Conservation (phyloP, 2,888 invertebrate species). For the Coremacera marginata region DNA sequence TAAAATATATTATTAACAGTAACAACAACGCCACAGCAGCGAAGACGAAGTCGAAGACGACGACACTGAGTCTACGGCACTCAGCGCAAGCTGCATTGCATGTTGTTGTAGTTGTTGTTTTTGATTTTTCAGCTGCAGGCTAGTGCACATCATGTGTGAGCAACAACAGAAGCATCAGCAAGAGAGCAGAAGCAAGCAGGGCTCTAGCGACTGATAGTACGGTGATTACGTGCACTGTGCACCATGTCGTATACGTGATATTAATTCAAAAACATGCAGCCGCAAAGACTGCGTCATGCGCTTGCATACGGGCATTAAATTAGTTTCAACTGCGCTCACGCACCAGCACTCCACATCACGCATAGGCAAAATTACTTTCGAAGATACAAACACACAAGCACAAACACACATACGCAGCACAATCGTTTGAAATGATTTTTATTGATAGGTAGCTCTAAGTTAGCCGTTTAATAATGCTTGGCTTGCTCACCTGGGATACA, state of each 20-base stretch:
- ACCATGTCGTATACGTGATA: constrained; percentile 34
- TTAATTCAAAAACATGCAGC: constrained; percentile 10
- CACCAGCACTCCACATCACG: neutral
- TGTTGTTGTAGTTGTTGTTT: constrained; percentile 18
- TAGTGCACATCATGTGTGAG: neutral
- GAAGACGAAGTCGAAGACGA: constrained; percentile 6
- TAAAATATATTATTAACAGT: neutral
- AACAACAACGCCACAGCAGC: neutral
- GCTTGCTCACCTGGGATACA: no score
- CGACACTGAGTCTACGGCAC: constrained; percentile 31
- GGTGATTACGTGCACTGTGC: constrained; percentile 17
- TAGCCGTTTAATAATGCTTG: no score
- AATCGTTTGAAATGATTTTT: no score
- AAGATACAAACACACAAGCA: neutral
- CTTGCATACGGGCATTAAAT: neutral
- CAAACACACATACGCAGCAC: neutral
- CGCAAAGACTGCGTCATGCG: neutral
- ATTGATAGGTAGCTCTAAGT: no score
- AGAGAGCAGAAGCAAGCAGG: neutral
- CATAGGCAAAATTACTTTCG: neutral
- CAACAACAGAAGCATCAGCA: neutral
- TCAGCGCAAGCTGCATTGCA: neutral
- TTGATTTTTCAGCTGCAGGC: neutral
- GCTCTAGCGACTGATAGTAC: neutral
- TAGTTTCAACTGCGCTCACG: neutral